Conservation (phyloP, 1,140 invertebrate genomes). For the Dendroctonus valens region DNA sequence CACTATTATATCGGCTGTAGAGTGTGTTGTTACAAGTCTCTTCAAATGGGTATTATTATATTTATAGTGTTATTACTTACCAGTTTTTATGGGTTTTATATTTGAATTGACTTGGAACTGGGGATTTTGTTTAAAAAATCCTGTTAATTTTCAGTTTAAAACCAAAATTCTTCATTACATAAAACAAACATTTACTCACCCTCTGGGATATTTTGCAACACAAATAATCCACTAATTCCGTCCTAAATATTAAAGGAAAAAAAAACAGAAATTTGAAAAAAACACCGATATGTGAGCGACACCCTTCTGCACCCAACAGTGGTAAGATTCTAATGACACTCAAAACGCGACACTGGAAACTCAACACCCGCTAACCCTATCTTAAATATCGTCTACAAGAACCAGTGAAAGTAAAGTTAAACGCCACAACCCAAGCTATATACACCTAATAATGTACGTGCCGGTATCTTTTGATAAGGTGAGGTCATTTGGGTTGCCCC, state of each 20-base stretch:
- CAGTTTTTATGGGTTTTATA: too few species aligned
- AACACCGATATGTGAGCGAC: neutral
- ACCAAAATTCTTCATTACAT: too few species aligned
- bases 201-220: too few species aligned
- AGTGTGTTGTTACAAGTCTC: too few species aligned
- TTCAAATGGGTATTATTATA: too few species aligned
- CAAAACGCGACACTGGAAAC: slow-evolving; percentile 27
- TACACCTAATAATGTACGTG: slow-evolving; percentile 1
- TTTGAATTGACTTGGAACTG: too few species aligned
- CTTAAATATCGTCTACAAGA: slow-evolving; percentile 32
- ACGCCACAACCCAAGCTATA: slow-evolving; percentile 20
- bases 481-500: slow-evolving; percentile 9
- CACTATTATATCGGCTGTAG: too few species aligned
- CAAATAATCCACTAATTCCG: neutral
- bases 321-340: slow-evolving; percentile 24
- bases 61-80: too few species aligned
- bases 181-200: too few species aligned
- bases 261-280: too few species aligned
- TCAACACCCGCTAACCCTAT: slow-evolving; percentile 26
- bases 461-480: slow-evolving; percentile 9
- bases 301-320: slow-evolving; percentile 8
- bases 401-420: slow-evolving; percentile 32
- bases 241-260: neutral
- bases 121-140: too few species aligned
- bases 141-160: too few species aligned